These are phyloP conservation scores for Australoheros facetus DNA, from an alignment of 2,797 vertebrate genomes.

Conservation along the genomic window DNA sequence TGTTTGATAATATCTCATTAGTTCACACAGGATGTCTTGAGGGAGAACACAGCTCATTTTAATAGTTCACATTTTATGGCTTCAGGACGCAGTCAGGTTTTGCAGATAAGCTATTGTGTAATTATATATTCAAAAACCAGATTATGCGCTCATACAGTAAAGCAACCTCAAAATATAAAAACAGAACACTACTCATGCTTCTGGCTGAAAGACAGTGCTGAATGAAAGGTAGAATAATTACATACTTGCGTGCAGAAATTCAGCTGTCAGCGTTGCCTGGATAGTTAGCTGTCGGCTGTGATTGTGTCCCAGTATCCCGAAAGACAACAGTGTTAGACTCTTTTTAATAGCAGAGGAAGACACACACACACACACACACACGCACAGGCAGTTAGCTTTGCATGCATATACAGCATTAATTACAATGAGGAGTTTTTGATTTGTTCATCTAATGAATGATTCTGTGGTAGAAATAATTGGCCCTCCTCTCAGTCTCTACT, in stretches of 20 bases:
- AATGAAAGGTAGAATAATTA: conserved; percentile 20
- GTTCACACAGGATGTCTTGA: neutral
- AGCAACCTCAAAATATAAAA: neutral
- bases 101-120: conserved; percentile 3
- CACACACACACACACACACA: conserved; percentile 9
- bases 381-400: neutral
- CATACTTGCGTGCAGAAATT: conserved; percentile 1
- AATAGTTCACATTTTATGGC: conserved; percentile 9
- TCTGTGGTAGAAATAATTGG: conserved; percentile 50
- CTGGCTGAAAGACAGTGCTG: neutral
- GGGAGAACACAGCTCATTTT: conserved; percentile 15
- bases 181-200: neutral
- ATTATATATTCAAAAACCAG: conserved; percentile 1
- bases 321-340: conserved; percentile 23
- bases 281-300: neutral
- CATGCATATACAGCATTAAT: conserved; percentile 56
- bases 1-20: conserved; percentile 10
- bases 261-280: conserved; percentile 10
- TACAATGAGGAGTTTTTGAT: conserved; percentile 37
- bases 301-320: conserved; percentile 29
- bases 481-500: conserved; percentile 4
- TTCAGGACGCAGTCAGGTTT: neutral
- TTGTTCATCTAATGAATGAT: conserved; percentile 45
- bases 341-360: conserved; percentile 34
- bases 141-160: neutral